These are phyloP conservation scores for Morpho helenor DNA, from an alignment of 2,888 invertebrate species.

Conservation along the genomic window DNA sequence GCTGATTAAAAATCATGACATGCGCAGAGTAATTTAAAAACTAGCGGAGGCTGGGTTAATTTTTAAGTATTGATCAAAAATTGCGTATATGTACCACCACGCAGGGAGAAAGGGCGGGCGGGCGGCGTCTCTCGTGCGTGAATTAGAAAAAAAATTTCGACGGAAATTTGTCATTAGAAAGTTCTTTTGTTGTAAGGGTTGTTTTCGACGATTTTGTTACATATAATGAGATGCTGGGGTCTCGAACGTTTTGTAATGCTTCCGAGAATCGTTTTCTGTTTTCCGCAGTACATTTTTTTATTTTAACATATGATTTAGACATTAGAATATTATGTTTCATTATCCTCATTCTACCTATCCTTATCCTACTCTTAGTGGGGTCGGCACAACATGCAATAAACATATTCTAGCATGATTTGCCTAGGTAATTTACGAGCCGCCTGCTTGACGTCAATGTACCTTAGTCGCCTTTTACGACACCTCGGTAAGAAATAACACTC, in stretches of 20 bases:
- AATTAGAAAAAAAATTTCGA: slow-evolving; percentile 62
- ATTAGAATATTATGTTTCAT: too few species aligned
- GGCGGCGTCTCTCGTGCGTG: slow-evolving; percentile 49
- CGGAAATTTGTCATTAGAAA: slow-evolving; percentile 70
- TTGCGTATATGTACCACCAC: slow-evolving; percentile 53
- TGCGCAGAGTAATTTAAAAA: slow-evolving; percentile 79
- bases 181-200: slow-evolving; percentile 35
- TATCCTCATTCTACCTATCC: too few species aligned
- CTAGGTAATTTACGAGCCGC: too few species aligned
- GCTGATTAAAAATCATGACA: slow-evolving; percentile 79
- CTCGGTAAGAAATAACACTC: too few species aligned
- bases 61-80: slow-evolving; percentile 80
- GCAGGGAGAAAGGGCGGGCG: slow-evolving; percentile 28
- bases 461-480: too few species aligned
- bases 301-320: too few species aligned
- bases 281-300: not conserved
- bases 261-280: not conserved
- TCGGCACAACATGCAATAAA: too few species aligned
- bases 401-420: too few species aligned
- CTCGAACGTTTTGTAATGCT: slow-evolving; percentile 1
- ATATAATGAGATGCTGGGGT: slow-evolving; percentile 18
- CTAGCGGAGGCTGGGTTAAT: slow-evolving; percentile 76
- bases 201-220: slow-evolving; percentile 25
- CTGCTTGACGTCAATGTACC: too few species aligned
- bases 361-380: too few species aligned